phyloP scores from a whole-genome alignment of 2,113 vertebrate species.

The Girardinichthys multiradiatus region DNA sequence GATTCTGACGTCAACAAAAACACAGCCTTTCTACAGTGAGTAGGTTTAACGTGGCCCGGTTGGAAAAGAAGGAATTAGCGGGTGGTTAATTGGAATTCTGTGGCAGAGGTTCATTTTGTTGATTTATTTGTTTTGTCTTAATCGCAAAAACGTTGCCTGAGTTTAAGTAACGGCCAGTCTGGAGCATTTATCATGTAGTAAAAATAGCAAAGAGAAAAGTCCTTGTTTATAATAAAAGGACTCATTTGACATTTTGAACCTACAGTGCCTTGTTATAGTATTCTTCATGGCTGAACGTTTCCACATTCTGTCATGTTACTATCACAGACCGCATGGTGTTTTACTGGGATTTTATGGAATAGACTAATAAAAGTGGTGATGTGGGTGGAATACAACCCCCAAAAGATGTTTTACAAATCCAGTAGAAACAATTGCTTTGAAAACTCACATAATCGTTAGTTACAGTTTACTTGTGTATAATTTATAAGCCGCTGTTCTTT shows the following conservation, averaged over 20 bases:
- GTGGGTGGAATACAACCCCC: too few relatives aligned
- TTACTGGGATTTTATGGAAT: too few relatives aligned
- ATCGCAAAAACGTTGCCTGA: slow-evolving; percentile 23
- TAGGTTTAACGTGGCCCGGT: not conserved
- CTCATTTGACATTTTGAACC: not conserved
- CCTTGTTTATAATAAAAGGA: not conserved
- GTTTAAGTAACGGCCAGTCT: not conserved
- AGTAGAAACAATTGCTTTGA: too few relatives aligned
- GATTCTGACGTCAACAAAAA: slow-evolving; percentile 11
- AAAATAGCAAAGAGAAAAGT: fast-evolving
- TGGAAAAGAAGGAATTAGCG: slow-evolving; percentile 19
- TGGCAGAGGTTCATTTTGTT: slow-evolving; percentile 26
- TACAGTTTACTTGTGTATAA: too few relatives aligned
- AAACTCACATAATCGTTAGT: too few relatives aligned
- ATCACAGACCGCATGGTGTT: too few relatives aligned
- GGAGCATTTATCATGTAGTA: not conserved
- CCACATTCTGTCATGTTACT: too few relatives aligned
- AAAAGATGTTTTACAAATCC: too few relatives aligned
- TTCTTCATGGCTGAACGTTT: too few relatives aligned
- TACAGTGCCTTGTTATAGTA: too few relatives aligned
- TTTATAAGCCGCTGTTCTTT: too few relatives aligned
- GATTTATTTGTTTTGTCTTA: slow-evolving; percentile 34
- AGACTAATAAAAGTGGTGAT: too few relatives aligned
- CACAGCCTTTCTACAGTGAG: slow-evolving; percentile 15
- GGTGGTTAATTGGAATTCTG: slow-evolving; percentile 3